These are phyloP conservation scores for Pedetes capensis DNA, from an alignment of 2,113 vertebrate species.

Conservation along the genomic window DNA sequence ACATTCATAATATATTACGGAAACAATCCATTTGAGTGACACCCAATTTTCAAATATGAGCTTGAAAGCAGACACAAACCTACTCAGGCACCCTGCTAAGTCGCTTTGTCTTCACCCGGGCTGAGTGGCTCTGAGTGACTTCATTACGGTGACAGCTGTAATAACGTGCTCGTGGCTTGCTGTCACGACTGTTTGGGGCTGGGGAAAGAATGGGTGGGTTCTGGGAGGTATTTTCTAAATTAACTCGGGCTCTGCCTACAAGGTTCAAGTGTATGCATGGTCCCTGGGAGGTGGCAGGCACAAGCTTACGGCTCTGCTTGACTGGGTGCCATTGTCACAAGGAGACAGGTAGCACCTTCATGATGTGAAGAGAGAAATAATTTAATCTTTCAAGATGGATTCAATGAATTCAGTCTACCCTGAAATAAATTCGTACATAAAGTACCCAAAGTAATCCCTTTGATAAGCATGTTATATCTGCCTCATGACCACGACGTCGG, in stretches of 20 bases:
- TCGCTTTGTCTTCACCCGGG: rapidly evolving
- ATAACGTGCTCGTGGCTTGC: not conserved
- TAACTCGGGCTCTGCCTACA: slow-evolving; percentile 50
- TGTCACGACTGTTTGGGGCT: slow-evolving; percentile 32
- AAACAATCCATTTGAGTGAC: slow-evolving; percentile 29
- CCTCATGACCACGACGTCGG: not conserved
- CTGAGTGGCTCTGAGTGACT: not conserved
- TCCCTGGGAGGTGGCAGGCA: slow-evolving; percentile 51
- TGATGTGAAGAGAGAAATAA: slow-evolving; percentile 74
- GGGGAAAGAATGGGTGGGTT: slow-evolving; percentile 55
- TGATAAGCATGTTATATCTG: not conserved
- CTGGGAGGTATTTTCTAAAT: slow-evolving; percentile 69
- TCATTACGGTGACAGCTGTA: slow-evolving; percentile 56
- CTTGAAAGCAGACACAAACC: slow-evolving; percentile 39
- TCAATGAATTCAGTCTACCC: slow-evolving; percentile 74
- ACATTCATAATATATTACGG: not conserved
- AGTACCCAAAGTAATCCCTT: slow-evolving; percentile 61
- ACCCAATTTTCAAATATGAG: slow-evolving; percentile 32
- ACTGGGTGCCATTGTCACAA: slow-evolving; percentile 46
- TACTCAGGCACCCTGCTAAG: not conserved
- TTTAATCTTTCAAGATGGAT: slow-evolving; percentile 74
- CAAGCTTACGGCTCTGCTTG: slow-evolving; percentile 59
- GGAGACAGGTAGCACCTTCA: slow-evolving; percentile 54
- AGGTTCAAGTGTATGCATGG: not conserved
- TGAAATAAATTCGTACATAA: slow-evolving; percentile 67